Evolutionary conservation across 2,113 vertebrate genomes (phyloP), one percentile per base, ranked within the genome.

Genomic region (Galemys pyrenaicus): DNA sequence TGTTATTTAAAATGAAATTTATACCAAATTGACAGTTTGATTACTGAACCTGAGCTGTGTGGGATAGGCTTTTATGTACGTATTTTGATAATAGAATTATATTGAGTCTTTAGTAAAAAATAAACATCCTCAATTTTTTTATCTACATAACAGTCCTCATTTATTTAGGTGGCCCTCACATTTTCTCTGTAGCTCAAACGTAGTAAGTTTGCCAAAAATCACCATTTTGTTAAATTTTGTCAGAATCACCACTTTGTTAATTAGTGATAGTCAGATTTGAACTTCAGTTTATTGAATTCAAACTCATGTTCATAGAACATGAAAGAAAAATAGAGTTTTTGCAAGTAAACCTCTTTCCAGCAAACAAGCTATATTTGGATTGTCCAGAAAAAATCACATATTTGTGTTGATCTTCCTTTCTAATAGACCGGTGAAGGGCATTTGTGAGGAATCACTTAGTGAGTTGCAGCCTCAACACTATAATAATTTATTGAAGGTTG

Each of bases 1-100:
- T 83, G 49, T 67, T 81, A 65, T 75, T 62, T 81, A 87, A 82
- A 96, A 85, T 62, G 0, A 28, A 13, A 77, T 85, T 87, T 81
- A 81, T 81, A 79, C 1, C 10, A 62, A 92, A 83, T 13, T 92
- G 64, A 44, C 44, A 35, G 30, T 71, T 39, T 88, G 60, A 51
- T 37, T 83, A 62, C 46, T 92, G 16, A 82, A 60, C 16, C 13
- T 10, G 12, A 13, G 8, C 12, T 54, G 13, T 79, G 1, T 64
- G 71, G 46, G 30, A 46, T 49, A 71, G 73, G 41, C 22, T 93
- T 92, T 93, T 26, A 39, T 73, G 19, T 62, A 30, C 12, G 0
- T 74, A 79, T 82, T 67, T 95, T 60, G 88, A 30, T 58, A 79
- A 78, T 35, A 68, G 22, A 41, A 2, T 74, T 90, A 13, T 46